Conservation (phyloP, 2,113 vertebrate species). For the Catharus fuscescens region DNA sequence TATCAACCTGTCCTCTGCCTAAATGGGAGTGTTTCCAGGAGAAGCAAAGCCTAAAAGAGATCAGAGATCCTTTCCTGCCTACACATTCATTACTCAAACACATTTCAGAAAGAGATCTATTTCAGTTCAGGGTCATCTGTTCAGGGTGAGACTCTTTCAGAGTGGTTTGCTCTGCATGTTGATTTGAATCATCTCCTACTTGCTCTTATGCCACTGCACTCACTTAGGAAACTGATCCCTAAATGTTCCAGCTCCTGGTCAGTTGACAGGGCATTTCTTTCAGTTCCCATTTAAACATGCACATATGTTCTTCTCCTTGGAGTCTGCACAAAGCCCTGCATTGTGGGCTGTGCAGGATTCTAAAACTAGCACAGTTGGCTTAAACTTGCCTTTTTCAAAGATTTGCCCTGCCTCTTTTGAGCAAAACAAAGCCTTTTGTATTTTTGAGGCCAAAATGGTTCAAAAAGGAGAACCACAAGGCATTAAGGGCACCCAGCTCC, state of each 20-base stretch:
- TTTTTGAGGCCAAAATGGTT: neutral
- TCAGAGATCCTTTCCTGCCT: neutral
- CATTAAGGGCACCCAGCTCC: neutral
- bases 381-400: slow-evolving; percentile 9
- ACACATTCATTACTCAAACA: neutral
- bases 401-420: neutral
- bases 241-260: neutral
- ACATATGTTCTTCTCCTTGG: neutral
- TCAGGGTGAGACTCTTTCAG: neutral
- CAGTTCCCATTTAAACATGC: neutral
- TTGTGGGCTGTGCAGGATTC: neutral
- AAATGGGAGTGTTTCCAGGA: neutral
- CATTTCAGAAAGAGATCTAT: neutral
- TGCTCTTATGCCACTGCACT: neutral
- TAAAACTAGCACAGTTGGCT: neutral
- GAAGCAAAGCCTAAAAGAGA: neutral
- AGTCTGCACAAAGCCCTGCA: slow-evolving; percentile 16
- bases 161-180: neutral
- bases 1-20: neutral
- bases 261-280: neutral
- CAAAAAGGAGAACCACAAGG: neutral
- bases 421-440: slow-evolving; percentile 42
- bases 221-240: neutral
- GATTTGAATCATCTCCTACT: neutral
- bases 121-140: neutral